phyloP scores from a whole-genome alignment of 2,797 vertebrate species.

The Distichodus sexfasciatus region DNA sequence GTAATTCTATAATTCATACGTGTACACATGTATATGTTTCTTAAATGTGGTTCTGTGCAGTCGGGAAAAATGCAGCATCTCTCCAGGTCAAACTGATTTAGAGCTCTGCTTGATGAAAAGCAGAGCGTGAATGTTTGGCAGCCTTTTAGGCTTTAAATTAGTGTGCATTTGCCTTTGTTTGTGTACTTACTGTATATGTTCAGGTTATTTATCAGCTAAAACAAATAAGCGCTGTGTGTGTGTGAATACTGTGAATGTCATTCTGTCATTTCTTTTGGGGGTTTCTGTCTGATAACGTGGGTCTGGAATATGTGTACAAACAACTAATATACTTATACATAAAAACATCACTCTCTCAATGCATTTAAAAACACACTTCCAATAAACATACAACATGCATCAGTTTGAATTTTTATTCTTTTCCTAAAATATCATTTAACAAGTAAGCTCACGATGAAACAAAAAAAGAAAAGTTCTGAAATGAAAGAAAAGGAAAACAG shows the following conservation, averaged over 20 bases:
- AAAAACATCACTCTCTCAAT: no score
- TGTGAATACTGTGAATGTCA: neutral
- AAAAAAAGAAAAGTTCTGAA: constrained; percentile 38
- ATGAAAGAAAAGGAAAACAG: constrained; percentile 59
- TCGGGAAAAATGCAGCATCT: neutral
- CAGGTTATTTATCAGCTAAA: constrained; percentile 43
- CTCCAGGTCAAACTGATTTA: constrained; percentile 2
- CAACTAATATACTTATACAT: no score
- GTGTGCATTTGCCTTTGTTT: constrained; percentile 40
- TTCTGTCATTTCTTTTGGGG: neutral
- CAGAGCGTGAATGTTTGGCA: constrained; percentile 27
- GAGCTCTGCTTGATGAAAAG: constrained; percentile 15
- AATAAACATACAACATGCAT: no score
- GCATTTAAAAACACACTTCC: no score
- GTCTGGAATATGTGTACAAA: no score
- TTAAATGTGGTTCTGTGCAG: constrained; percentile 25
- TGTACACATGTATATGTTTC: neutral
- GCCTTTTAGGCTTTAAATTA: constrained; percentile 1
- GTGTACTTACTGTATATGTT: constrained; percentile 45
- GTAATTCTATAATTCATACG: constrained; percentile 20
- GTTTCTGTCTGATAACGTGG: no score
- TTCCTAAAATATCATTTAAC: neutral
- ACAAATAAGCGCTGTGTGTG: constrained; percentile 30
- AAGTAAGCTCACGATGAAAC: constrained; percentile 3
- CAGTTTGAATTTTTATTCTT: no score